These are phyloP conservation scores for Hydrotaea cyrtoneurina DNA, from an alignment of 2,888 invertebrate species.

Conservation along the genomic window DNA sequence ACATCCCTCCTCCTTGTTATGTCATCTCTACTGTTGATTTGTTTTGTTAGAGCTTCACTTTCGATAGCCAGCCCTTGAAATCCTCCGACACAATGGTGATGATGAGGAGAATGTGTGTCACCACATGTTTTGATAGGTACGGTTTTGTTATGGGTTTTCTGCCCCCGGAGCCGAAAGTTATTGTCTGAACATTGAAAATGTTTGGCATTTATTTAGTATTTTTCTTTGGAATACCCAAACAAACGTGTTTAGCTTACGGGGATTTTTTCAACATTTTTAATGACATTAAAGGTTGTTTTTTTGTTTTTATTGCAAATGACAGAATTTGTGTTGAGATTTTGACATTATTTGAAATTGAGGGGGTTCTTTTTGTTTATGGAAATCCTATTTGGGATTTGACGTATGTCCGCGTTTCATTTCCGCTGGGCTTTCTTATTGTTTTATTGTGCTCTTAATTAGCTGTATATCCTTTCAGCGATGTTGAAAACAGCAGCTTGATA, in stretches of 20 bases:
- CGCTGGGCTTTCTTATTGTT: not conserved
- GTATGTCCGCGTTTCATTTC: slow-evolving; percentile 16
- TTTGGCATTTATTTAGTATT: slow-evolving; percentile 65
- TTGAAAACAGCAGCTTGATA: too few species aligned
- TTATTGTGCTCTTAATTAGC: slow-evolving; percentile 54
- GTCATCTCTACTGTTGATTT: not conserved
- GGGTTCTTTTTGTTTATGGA: not conserved
- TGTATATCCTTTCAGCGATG: slow-evolving; percentile 41
- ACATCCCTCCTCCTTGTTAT: not conserved
- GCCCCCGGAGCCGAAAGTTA: slow-evolving; percentile 1
- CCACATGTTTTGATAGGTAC: slow-evolving; percentile 54
- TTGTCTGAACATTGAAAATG: slow-evolving; percentile 48
- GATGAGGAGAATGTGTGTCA: slow-evolving; percentile 50
- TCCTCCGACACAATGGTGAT: not conserved
- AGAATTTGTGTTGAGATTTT: not conserved
- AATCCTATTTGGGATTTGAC: not conserved
- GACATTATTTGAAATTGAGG: not conserved
- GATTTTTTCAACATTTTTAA: not conserved
- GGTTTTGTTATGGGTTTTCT: slow-evolving; percentile 8
- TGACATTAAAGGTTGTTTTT: slow-evolving; percentile 38
- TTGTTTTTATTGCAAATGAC: not conserved
- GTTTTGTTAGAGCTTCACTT: slow-evolving; percentile 10
- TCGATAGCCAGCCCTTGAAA: not conserved
- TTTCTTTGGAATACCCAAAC: not conserved
- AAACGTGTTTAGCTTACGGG: slow-evolving; percentile 48